Evolutionary conservation across 2,888 invertebrate genomes (phyloP).

Genomic region (Didymodactylos carnosus): DNA sequence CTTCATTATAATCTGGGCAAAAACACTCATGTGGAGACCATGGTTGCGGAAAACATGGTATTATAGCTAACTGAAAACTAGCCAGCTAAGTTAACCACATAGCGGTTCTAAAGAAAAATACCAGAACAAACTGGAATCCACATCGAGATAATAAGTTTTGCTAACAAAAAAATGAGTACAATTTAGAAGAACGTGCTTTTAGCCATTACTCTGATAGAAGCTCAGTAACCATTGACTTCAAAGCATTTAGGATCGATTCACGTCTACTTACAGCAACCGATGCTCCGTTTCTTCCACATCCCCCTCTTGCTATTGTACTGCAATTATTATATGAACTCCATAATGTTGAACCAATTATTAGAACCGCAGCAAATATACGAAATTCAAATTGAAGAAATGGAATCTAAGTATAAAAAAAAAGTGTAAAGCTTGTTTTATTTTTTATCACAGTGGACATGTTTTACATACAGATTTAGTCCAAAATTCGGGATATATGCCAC

Average conservation of each 20-base stretch:
- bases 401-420: background rate
- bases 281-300: slow-evolving; percentile 94
- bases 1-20: no score
- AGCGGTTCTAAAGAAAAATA: background rate
- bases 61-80: no score
- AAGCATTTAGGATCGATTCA: no score
- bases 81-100: no score
- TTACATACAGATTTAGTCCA: background rate
- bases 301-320: slow-evolving; percentile 41
- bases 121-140: no score
- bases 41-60: no score
- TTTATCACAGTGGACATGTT: background rate
- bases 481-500: background rate
- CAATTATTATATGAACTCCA: slow-evolving; percentile 20
- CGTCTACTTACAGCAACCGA: slow-evolving; percentile 91
- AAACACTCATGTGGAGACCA: no score
- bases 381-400: background rate
- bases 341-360: background rate
- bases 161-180: no score
- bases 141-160: no score
- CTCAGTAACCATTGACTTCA: no score
- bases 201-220: no score
- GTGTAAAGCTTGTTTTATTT: background rate
- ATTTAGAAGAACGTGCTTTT: no score
- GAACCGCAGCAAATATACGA: background rate